Percentiles rank a stretch among this genome's conserved stretches.
These are phyloP conservation scores for Aphaenogaster rudis DNA, from an alignment of 1,140 invertebrate genomes.

Conservation along the genomic window DNA sequence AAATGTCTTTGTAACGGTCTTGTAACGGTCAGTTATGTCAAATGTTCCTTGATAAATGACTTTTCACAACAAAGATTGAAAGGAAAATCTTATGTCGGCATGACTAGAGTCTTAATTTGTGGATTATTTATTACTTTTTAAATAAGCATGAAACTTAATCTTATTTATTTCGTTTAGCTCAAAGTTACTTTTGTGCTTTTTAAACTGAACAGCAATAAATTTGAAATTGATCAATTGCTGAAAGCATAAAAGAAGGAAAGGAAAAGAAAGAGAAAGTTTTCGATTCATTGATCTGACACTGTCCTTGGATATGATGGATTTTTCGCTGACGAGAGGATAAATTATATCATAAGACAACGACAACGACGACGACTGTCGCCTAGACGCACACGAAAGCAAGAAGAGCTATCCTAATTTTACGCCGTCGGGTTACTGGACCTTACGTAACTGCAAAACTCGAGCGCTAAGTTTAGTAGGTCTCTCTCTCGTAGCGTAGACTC, in stretches of 20 bases:
- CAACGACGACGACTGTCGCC: not conserved
- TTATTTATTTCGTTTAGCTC: too few species aligned
- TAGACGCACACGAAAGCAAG: not conserved
- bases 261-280: not conserved
- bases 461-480: constrained; percentile 73
- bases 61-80: too few species aligned
- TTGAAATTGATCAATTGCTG: not conserved
- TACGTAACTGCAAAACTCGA: constrained; percentile 79
- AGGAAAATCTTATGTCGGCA: too few species aligned
- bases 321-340: not conserved
- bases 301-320: not conserved
- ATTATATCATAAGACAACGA: not conserved
- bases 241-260: not conserved
- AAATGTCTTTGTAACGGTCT: too few species aligned
- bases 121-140: not conserved
- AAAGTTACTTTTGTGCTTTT: not conserved
- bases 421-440: constrained; percentile 83
- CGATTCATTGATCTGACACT: not conserved
- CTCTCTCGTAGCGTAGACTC: constrained; percentile 37
- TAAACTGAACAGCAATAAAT: not conserved
- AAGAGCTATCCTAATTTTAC: constrained; percentile 82
- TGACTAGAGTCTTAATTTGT: too few species aligned
- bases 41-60: too few species aligned
- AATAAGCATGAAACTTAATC: not conserved
- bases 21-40: too few species aligned